A percentile compares a stretch with the other conserved stretches of the same genome.
Evolutionary conservation across 2,113 vertebrate genomes (phyloP).

Genomic region (Anhinga anhinga): DNA sequence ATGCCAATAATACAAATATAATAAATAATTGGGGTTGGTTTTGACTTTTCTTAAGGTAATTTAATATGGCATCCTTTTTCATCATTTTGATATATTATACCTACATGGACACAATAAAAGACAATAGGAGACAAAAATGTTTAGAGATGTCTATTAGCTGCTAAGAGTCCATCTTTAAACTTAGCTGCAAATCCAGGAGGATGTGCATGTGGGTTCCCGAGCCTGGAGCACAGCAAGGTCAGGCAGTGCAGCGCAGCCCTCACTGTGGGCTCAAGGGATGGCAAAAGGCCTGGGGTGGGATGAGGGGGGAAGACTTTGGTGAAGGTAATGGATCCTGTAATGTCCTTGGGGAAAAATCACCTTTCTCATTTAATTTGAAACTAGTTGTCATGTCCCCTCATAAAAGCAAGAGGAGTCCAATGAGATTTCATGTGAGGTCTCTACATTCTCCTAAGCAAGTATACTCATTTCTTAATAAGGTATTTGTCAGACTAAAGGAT

Average conservation of each 20-base stretch:
- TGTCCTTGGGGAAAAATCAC: background rate
- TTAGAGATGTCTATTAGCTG: background rate
- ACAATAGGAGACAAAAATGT: accelerated
- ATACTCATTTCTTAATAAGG: background rate
- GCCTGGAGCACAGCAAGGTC: accelerated
- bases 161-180: background rate
- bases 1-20: background rate
- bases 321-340: background rate
- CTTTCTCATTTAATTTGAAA: background rate
- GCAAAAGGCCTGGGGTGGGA: background rate
- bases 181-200: background rate
- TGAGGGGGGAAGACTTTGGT: background rate
- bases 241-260: accelerated
- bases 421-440: background rate
- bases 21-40: background rate
- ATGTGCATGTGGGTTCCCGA: accelerated
- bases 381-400: accelerated
- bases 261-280: background rate
- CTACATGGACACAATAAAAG: background rate
- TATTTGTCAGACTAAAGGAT: background rate
- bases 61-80: background rate
- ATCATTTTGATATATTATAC: background rate
- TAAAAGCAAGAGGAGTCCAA: background rate
- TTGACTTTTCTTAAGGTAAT: background rate
- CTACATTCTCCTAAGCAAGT: background rate